These are phyloP conservation scores for Stenichneumon culpator DNA, from an alignment of 2,888 invertebrate species.

Conservation along the genomic window DNA sequence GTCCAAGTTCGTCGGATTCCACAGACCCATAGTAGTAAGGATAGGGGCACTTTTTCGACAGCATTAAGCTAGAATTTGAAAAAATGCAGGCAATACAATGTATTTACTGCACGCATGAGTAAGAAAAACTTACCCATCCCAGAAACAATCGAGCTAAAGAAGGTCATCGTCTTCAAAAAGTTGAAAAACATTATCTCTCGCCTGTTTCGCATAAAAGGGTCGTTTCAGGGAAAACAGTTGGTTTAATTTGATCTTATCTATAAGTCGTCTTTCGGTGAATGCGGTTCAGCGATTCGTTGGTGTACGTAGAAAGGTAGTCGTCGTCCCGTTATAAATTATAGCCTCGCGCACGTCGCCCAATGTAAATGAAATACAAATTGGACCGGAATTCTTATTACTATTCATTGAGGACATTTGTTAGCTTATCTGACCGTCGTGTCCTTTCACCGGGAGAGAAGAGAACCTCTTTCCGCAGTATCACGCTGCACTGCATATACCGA, in stretches of 20 bases:
- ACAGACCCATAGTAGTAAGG: too few relatives aligned
- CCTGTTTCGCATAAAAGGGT: conserved; percentile 30
- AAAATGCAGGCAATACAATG: too few relatives aligned
- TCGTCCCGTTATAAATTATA: conserved; percentile 77
- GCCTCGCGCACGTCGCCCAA: conserved; percentile 74
- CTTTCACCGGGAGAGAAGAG: conserved; percentile 44
- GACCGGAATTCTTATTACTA: conserved; percentile 80
- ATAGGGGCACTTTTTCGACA: too few relatives aligned
- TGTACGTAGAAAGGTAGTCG: conserved; percentile 49
- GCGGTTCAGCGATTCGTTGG: conserved; percentile 63
- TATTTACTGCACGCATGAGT: too few relatives aligned
- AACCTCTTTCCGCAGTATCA: conserved; percentile 19
- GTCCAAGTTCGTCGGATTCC: too few relatives aligned
- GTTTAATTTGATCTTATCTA: conserved; percentile 79
- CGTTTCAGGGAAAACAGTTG: conserved; percentile 68
- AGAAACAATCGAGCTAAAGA: neutral
- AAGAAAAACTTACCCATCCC: too few relatives aligned
- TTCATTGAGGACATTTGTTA: conserved; percentile 83
- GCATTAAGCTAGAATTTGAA: too few relatives aligned
- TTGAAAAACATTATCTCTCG: neutral
- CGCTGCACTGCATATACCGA: conserved; percentile 12
- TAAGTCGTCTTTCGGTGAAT: conserved; percentile 62
- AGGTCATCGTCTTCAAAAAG: neutral
- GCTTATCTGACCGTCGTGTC: conserved; percentile 78
- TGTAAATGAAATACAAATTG: conserved; percentile 83